phyloP scores from a whole-genome alignment of 2,888 invertebrate species.

The Shargacucullia verbasci region DNA sequence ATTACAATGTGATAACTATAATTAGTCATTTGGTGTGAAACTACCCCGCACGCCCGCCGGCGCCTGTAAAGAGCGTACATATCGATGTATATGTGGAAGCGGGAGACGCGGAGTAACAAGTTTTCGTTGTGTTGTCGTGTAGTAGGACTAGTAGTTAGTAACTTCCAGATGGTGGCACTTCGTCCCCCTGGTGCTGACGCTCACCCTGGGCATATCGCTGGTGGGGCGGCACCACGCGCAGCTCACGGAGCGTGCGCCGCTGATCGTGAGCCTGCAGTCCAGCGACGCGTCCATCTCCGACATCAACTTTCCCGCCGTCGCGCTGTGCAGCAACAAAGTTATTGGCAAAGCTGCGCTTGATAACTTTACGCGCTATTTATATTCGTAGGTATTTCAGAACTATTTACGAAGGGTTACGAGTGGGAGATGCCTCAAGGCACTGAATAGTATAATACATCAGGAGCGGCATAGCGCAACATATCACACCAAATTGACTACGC shows the following conservation, averaged over 20 bases:
- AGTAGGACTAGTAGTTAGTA: too few species aligned
- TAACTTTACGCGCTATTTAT: slow-evolving; percentile 34
- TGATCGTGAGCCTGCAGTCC: slow-evolving; percentile 32
- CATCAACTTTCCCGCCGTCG: slow-evolving; percentile 89
- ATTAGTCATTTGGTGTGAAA: too few species aligned
- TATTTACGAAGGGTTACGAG: neutral
- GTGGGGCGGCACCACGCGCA: neutral
- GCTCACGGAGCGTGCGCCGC: slow-evolving; percentile 18
- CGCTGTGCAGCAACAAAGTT: slow-evolving; percentile 79
- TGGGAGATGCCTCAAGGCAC: too few species aligned
- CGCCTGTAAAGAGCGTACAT: too few species aligned
- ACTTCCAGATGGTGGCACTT: slow-evolving; percentile 27
- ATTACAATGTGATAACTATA: too few species aligned
- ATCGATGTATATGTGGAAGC: too few species aligned
- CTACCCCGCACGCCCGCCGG: too few species aligned
- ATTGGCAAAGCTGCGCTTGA: slow-evolving; percentile 34
- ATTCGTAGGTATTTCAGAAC: slow-evolving; percentile 17
- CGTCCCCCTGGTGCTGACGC: neutral
- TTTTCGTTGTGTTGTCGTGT: too few species aligned
- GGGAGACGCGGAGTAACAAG: too few species aligned
- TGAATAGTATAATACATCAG: too few species aligned
- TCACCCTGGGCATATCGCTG: slow-evolving; percentile 20
- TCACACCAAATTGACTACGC: too few species aligned
- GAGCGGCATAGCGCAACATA: too few species aligned
- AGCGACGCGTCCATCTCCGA: slow-evolving; percentile 68